A percentile compares a stretch with the other conserved stretches of the same genome.
Evolutionary conservation across 1,140 invertebrate genomes (phyloP).

Genomic region (Lucilia cuprina): DNA sequence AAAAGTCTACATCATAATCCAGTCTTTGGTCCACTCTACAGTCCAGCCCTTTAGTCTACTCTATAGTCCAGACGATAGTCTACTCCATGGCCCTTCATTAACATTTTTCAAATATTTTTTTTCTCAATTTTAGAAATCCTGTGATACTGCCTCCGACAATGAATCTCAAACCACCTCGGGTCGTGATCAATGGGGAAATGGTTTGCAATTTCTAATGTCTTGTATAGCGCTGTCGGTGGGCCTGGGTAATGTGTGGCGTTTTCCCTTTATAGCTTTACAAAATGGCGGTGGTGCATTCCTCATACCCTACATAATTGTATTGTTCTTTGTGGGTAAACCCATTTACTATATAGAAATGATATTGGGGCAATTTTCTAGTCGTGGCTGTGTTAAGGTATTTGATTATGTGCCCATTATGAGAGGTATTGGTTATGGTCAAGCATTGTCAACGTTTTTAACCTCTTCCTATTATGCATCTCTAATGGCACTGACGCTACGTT

Average conservation of each 20-base stretch:
- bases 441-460: slow-evolving; percentile 73
- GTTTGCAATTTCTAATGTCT: slow-evolving; percentile 87
- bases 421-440: slow-evolving; percentile 77
- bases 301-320: slow-evolving; percentile 83
- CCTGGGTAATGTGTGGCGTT: slow-evolving; percentile 71
- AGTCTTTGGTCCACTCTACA: too few relatives aligned
- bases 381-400: slow-evolving; percentile 70
- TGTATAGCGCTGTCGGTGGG: slow-evolving; percentile 90
- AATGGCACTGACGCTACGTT: slow-evolving; percentile 74
- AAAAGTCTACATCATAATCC: too few relatives aligned
- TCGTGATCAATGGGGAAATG: slow-evolving; percentile 80
- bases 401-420: slow-evolving; percentile 65
- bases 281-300: slow-evolving; percentile 79
- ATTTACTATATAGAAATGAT: slow-evolving; percentile 85
- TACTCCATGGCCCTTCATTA: too few relatives aligned
- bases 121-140: neutral
- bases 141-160: neutral
- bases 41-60: too few relatives aligned
- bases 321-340: slow-evolving; percentile 85
- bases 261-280: slow-evolving; percentile 84
- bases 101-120: too few relatives aligned
- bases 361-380: slow-evolving; percentile 75
- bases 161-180: slow-evolving; percentile 44
- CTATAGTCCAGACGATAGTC: too few relatives aligned
- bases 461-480: slow-evolving; percentile 77